Evolutionary conservation across 2,888 invertebrate genomes (phyloP).

Genomic region (Troilus luridus): DNA sequence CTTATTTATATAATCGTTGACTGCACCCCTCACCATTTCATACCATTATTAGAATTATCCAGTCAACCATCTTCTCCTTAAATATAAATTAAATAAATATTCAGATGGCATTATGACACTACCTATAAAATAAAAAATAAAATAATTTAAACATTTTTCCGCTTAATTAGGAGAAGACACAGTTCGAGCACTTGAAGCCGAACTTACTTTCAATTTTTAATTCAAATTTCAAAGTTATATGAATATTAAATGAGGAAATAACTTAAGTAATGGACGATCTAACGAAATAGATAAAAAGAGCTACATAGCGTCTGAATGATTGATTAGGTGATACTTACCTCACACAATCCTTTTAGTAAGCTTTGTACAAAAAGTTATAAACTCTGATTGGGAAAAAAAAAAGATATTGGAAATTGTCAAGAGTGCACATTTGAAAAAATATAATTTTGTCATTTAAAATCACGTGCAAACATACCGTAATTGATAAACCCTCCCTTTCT

Average conservation of each 20-base stretch:
- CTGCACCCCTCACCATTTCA: no score
- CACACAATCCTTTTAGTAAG: background rate
- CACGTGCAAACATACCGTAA: background rate
- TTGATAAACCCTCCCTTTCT: background rate
- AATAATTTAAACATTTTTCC: background rate
- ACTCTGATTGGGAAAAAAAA: background rate
- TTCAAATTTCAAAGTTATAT: background rate
- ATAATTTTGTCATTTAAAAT: background rate
- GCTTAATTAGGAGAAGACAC: background rate
- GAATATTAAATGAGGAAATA: background rate
- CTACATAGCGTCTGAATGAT: background rate
- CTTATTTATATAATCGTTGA: no score
- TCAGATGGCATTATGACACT: no score
- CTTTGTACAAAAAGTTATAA: background rate
- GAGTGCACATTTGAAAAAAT: background rate
- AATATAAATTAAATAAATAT: no score
- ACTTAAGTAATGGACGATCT: background rate
- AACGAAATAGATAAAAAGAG: background rate
- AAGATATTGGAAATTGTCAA: background rate
- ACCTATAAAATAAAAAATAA: no score
- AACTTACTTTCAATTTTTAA: background rate
- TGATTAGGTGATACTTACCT: background rate
- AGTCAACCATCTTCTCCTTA: no score
- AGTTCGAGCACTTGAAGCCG: slow-evolving; percentile 2
- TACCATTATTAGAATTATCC: no score